Conservation (phyloP, 2,113 vertebrate species). For the Lota lota region DNA sequence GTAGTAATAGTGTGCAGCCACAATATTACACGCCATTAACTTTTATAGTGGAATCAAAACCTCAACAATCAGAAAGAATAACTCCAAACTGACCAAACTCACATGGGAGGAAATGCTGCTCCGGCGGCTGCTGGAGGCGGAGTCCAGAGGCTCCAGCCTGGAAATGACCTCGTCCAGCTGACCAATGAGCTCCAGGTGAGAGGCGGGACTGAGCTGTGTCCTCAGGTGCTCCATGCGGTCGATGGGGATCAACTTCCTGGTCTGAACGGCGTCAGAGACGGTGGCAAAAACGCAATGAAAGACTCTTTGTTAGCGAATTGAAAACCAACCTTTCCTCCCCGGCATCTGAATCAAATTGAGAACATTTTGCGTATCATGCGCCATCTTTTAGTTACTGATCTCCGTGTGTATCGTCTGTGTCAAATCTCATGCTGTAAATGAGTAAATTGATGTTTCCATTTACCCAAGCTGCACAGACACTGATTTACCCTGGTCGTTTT, state of each 20-base stretch:
- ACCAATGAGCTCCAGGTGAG: conserved; percentile 73
- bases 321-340: not conserved
- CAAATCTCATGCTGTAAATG: not conserved
- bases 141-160: conserved; percentile 88
- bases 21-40: too few relatives aligned
- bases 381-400: too few relatives aligned
- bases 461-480: too few relatives aligned
- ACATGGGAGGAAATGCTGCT: conserved; percentile 98
- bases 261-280: conserved; percentile 64
- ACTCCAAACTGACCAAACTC: conserved; percentile 40
- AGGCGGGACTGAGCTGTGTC: conserved; percentile 79
- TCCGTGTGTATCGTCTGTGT: too few relatives aligned
- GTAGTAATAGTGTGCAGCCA: too few relatives aligned
- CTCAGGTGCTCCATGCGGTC: conserved; percentile 90
- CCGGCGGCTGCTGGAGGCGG: conserved; percentile 92
- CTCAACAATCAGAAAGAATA: not conserved
- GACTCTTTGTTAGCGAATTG: not conserved
- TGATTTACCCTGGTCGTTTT: too few relatives aligned
- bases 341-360: not conserved
- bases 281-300: not conserved
- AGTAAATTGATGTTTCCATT: not conserved
- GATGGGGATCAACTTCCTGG: conserved; percentile 85
- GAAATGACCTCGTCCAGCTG: conserved; percentile 87
- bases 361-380: not conserved
- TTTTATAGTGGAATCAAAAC: too few relatives aligned